Evolutionary conservation across 53 echinoderm and acorn worm species (phyloP), one percentile per base, ranked within the genome.

Genomic region (Crossaster papposus): DNA sequence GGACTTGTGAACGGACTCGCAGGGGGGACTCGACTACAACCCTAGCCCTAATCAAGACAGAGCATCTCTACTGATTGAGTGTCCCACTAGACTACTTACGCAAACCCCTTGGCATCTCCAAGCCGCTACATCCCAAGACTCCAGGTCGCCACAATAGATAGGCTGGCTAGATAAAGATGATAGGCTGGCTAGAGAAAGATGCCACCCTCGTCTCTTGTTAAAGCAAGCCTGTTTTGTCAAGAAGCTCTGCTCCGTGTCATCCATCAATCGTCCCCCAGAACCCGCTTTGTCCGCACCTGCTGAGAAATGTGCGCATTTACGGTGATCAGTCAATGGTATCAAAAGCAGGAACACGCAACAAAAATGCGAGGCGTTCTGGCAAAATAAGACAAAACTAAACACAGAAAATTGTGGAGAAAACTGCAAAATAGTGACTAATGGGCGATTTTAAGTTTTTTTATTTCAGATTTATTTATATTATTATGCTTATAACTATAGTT

Each of bases 41-140:
- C n/a, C n/a, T n/a, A n/a, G n/a, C n/a, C 24, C 26, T 80, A 54
- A 81, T 82, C 30, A 82, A 82, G 82, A 82, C 36, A 26, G 38
- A 82, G 82, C 38, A 68, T 36, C 68, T 18, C n/a, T 64, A 64
- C 15, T 82, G 38, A 54, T 31, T 36, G 18, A 10, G 70, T 10
- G 68, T 51, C 85, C 85, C 52, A 72, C 33, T 17, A 23, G 85
- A 72, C 73, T 85, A 85, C 85, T 85, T 72, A 85, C 85, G 53
- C 72, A 73, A 85, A 72, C 54, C 71, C 84, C 71, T 72, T 51
- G 85, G 54, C 51, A 70, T 72, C 71, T 85, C n/a, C 80, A 29
- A 20, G 55, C 80, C 14, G 15, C 17, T 72, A 85, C 53, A 51
- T 73, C 71, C 85, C 51, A 85, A 53, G 85, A 85, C 85, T 72